phyloP scores from a whole-genome alignment of 2,797 vertebrate species.

The Gymnoscopelus braueri region DNA sequence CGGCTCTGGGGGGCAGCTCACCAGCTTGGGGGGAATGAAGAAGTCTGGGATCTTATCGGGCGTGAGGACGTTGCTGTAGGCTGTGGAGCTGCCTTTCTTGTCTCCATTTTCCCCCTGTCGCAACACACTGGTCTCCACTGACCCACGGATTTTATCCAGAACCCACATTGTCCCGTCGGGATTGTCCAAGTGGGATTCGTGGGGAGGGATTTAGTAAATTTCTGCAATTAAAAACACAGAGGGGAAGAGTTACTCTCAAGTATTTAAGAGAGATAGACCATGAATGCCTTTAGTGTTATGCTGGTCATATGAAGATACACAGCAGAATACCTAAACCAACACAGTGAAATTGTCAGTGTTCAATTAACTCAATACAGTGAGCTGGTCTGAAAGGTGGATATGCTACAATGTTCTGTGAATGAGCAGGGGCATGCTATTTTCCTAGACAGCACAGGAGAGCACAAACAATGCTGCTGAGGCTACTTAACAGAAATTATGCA shows the following conservation, averaged over 20 bases:
- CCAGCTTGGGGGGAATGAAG: conserved; percentile 95
- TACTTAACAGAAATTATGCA: too few species aligned
- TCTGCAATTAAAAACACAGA: conserved; percentile 70
- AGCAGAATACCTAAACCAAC: too few species aligned
- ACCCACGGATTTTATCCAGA: conserved; percentile 92
- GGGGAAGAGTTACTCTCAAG: conserved; percentile 11
- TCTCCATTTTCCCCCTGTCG: conserved; percentile 82
- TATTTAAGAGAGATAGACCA: too few species aligned
- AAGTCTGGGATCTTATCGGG: conserved; percentile 98
- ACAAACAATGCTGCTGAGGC: too few species aligned
- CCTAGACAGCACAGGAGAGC: too few species aligned
- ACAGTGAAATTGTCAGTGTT: too few species aligned
- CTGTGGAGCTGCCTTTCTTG: conserved; percentile 72
- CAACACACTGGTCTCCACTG: conserved; percentile 84
- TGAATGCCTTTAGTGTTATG: too few species aligned
- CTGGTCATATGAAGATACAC: too few species aligned
- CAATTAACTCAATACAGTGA: too few species aligned
- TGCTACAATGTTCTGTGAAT: too few species aligned
- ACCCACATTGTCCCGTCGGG: conserved; percentile 89
- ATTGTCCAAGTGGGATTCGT: conserved; percentile 42
- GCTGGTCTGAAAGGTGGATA: too few species aligned
- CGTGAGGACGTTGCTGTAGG: conserved; percentile 95
- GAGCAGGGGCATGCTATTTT: too few species aligned
- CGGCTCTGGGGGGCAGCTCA: conserved; percentile 81
- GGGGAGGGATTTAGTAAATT: conserved; percentile 44